Evolutionary conservation across 2,797 vertebrate species (phyloP).

Genomic region (Podarcis siculus): DNA sequence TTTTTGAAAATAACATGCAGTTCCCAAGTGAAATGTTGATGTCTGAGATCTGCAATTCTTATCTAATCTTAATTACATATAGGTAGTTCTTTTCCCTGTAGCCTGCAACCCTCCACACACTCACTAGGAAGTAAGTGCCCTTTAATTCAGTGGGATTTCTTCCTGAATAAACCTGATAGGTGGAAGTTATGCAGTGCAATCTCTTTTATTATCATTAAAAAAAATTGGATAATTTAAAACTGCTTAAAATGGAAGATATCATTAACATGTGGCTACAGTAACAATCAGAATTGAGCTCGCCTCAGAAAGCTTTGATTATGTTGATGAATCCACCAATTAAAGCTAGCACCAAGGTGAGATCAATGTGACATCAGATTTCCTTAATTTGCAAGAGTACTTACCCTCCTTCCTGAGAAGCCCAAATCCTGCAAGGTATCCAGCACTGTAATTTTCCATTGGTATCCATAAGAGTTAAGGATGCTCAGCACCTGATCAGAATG

Average conservation of each 20-base stretch:
- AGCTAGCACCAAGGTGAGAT: neutral
- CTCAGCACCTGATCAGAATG: constrained; percentile 38
- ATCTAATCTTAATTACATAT: constrained; percentile 13
- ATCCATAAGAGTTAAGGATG: constrained; percentile 46
- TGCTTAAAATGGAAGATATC: neutral
- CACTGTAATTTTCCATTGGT: constrained; percentile 35
- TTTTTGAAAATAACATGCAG: constrained; percentile 58
- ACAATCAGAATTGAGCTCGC: neutral
- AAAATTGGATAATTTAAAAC: neutral
- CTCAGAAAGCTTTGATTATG: neutral
- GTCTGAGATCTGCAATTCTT: constrained; percentile 24
- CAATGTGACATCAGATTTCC: neutral
- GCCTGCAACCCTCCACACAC: neutral
- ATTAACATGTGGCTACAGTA: neutral
- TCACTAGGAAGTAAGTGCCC: neutral
- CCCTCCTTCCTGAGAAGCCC: neutral
- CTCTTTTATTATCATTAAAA: neutral
- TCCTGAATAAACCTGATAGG: neutral
- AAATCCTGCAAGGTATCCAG: constrained; percentile 22
- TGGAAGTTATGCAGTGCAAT: neutral
- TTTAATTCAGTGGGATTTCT: neutral
- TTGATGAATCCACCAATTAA: neutral
- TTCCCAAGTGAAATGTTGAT: constrained; percentile 49
- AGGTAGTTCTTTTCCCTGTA: constrained; percentile 34
- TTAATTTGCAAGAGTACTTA: neutral